These are phyloP conservation scores for Conger conger DNA, from an alignment of 2,113 vertebrate species.

Conservation along the genomic window DNA sequence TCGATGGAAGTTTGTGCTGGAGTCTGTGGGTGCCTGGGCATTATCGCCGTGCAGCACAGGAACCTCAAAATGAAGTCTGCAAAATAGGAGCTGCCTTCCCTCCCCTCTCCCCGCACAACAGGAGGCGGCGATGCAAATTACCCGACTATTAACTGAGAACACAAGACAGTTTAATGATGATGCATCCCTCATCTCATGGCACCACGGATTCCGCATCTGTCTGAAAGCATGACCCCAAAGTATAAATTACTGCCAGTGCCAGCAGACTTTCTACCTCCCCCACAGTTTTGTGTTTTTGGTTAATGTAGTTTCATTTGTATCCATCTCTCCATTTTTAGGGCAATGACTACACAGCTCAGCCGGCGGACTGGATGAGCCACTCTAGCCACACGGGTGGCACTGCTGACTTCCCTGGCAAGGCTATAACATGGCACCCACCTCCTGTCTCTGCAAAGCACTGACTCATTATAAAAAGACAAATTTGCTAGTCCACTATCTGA, in stretches of 20 bases:
- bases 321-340: background rate
- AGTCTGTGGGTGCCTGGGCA: background rate
- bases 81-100: background rate
- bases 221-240: constrained; percentile 52
- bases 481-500: background rate
- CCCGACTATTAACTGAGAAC: constrained; percentile 64
- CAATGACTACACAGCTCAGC: background rate
- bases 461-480: background rate
- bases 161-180: constrained; percentile 72
- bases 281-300: background rate
- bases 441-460: background rate
- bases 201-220: constrained; percentile 59
- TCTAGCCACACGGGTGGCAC: background rate
- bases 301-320: background rate
- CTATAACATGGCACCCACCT: background rate
- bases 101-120: background rate
- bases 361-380: background rate
- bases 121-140: constrained; percentile 51
- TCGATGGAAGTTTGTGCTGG: background rate
- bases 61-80: background rate
- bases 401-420: background rate
- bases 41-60: background rate
- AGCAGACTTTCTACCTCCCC: background rate
- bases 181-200: constrained; percentile 70
- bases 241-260: constrained; percentile 56